A percentile compares a stretch with the other conserved stretches of the same genome.
Evolutionary conservation across 2,113 vertebrate species (phyloP).

Genomic region (Alaudala cheleensis): DNA sequence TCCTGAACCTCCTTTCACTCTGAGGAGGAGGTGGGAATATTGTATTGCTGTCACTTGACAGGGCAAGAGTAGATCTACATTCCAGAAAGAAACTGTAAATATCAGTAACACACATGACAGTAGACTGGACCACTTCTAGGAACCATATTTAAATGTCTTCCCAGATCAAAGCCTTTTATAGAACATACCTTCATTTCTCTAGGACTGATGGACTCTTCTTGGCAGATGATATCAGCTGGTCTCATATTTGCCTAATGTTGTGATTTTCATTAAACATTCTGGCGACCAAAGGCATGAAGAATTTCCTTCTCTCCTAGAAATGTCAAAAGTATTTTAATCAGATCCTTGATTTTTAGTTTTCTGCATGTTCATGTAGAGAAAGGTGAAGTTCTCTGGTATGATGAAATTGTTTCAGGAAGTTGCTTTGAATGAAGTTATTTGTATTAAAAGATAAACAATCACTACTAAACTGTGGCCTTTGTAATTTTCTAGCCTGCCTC

Average conservation of each 20-base stretch:
- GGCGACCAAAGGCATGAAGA: background rate
- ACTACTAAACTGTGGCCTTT: background rate
- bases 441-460: background rate
- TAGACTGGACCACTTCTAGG: background rate
- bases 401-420: background rate
- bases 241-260: background rate
- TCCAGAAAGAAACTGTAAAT: background rate
- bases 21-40: background rate
- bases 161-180: background rate
- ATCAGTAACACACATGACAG: background rate
- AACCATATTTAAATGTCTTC: background rate
- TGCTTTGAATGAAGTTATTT: background rate
- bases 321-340: background rate
- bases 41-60: background rate
- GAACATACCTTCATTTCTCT: background rate
- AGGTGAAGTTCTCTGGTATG: background rate
- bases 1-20: background rate
- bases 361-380: background rate
- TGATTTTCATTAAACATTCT: background rate
- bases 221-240: background rate
- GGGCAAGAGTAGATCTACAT: background rate
- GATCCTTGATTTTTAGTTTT: background rate
- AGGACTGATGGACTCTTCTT: background rate
- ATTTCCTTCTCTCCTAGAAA: background rate
- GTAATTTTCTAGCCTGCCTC: background rate